Evolutionary conservation across 2,113 vertebrate genomes (phyloP), one percentile per base, ranked within the genome.

Genomic region (Silurus meridionalis): DNA sequence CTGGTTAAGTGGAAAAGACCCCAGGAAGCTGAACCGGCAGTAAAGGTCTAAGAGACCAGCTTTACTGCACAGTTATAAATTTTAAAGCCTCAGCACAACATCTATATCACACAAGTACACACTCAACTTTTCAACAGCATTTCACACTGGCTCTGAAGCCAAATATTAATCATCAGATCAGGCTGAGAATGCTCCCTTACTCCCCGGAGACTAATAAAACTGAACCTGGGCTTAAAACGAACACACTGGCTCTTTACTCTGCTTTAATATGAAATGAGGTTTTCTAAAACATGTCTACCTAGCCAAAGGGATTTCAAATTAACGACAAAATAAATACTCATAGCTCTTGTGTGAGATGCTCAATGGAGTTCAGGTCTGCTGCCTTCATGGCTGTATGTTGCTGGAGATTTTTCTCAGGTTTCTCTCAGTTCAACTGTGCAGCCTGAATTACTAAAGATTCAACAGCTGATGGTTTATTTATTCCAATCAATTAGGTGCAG

Each of bases 1-100:
- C n/a, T 84, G 89, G 66, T 80, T 72, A 63, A 77, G 71, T 46
- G 11, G 78, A 61, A 85, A 81, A 75, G 58, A 48, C 77, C 48
- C 79, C 37, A 79, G 61, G 83, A 79, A 84, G 58, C 11, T 69
- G 50, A 75, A 21, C 14, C 52, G 28, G 83, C 58, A 79, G 72
- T 7, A 15, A 10, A 69, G 71, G 85, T 77, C 4, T 28, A 28
- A 63, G 23, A 14, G 37, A 1, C 19, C 13, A 83, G 82, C 5
- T 61, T 48, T 61, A 74, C 37, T 61, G 13, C 69, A 61, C 21
- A 8, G 21, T 2, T 72, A 13, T 46, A 50, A 75, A 75, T 25
- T 4, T 28, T 61, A 50, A 60, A 52, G 53, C 8, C 53, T 58
- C 53, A 14, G n/a, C 25, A 60, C 14, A 74, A 28, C 37, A 48